phyloP scores from a whole-genome alignment of 1,140 invertebrate genomes.

The Caenorhabditis latens region DNA sequence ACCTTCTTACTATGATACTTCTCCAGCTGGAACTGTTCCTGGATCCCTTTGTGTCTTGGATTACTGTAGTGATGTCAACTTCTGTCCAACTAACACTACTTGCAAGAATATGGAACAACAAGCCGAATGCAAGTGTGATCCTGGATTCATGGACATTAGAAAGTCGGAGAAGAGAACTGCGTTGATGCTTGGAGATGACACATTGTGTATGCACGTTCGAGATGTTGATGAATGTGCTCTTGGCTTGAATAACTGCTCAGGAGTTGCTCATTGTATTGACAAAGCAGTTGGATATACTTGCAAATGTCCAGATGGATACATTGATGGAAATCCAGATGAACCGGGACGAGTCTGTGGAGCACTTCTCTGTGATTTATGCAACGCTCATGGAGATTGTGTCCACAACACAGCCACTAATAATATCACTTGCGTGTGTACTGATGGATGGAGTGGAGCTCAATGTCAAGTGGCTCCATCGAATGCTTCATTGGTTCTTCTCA shows the following conservation, averaged over 20 bases:
- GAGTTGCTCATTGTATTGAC: slow-evolving; percentile 75
- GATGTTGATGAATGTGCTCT: slow-evolving; percentile 77
- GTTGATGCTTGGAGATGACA: slow-evolving; percentile 71
- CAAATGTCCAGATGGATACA: slow-evolving; percentile 74
- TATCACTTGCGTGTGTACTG: slow-evolving; percentile 75
- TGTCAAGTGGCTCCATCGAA: slow-evolving; percentile 74
- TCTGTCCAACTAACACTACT: slow-evolving; percentile 75
- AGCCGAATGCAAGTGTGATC: slow-evolving; percentile 75
- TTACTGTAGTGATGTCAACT: slow-evolving; percentile 76
- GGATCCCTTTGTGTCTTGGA: slow-evolving; percentile 75
- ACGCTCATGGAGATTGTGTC: slow-evolving; percentile 75
- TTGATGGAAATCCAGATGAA: slow-evolving; percentile 75
- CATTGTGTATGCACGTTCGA: slow-evolving; percentile 69
- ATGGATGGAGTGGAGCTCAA: slow-evolving; percentile 74
- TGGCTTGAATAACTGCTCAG: slow-evolving; percentile 77
- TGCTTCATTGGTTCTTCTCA: slow-evolving; percentile 71
- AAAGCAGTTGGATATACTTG: slow-evolving; percentile 72
- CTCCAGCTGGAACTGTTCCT: slow-evolving; percentile 72
- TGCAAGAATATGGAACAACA: slow-evolving; percentile 75
- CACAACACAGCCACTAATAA: slow-evolving; percentile 76
- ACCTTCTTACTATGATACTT: slow-evolving; percentile 71
- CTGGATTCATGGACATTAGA: slow-evolving; percentile 75
- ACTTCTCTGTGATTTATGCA: slow-evolving; percentile 77
- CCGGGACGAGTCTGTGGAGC: slow-evolving; percentile 73
- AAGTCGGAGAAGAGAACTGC: slow-evolving; percentile 70